phyloP scores from a whole-genome alignment of 1,140 invertebrate species.

The Drosophila dunni region DNA sequence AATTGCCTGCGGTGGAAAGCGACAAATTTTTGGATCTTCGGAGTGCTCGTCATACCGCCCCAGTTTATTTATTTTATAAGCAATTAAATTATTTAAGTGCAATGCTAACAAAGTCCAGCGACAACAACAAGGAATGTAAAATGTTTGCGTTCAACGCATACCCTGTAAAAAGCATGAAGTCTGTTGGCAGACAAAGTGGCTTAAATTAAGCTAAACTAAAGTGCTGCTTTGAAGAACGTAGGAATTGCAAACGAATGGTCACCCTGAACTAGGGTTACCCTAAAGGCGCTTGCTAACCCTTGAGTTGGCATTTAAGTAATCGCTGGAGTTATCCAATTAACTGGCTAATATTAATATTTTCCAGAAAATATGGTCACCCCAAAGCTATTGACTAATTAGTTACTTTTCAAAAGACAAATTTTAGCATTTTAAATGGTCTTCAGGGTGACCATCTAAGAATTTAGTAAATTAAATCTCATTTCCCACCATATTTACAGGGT shows the following conservation, averaged over 20 bases:
- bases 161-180: slow-evolving; percentile 3
- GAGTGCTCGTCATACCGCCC: slow-evolving; percentile 18
- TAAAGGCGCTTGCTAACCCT: too few species aligned
- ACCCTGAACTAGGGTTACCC: too few species aligned
- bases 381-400: background rate
- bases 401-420: too few species aligned
- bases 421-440: background rate
- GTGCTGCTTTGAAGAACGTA: too few species aligned
- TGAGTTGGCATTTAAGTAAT: too few species aligned
- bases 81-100: slow-evolving; percentile 82
- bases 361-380: background rate
- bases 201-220: too few species aligned
- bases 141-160: slow-evolving; percentile 34
- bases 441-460: background rate
- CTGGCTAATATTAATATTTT: too few species aligned
- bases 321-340: too few species aligned
- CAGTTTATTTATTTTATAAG: slow-evolving; percentile 76
- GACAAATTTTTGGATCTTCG: background rate
- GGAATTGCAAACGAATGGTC: too few species aligned
- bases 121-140: slow-evolving; percentile 20
- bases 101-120: slow-evolving; percentile 66
- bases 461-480: too few species aligned
- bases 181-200: too few species aligned
- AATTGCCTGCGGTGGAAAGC: slow-evolving; percentile 27
- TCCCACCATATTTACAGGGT: background rate